phyloP scores from a whole-genome alignment of 1,140 invertebrate species.

The Diabrotica virgifera region DNA sequence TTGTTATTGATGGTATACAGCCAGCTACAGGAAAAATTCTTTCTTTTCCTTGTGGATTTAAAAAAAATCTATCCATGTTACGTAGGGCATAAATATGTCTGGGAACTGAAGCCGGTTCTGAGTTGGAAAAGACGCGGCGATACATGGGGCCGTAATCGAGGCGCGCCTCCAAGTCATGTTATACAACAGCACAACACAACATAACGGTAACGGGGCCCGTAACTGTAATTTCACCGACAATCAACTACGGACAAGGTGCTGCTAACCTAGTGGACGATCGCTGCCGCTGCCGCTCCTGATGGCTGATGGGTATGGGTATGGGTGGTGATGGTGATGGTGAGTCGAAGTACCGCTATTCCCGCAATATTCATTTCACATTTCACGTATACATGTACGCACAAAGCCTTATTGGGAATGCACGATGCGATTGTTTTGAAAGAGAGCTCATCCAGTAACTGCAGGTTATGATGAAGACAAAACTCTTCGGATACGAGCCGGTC shows the following conservation, averaged over 20 bases:
- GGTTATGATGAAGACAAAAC: too few relatives aligned
- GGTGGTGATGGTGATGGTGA: not conserved
- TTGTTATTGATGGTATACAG: too few relatives aligned
- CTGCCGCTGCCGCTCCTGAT: too few relatives aligned
- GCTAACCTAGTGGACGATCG: constrained; percentile 35
- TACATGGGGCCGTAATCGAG: constrained; percentile 25
- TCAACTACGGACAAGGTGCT: constrained; percentile 29
- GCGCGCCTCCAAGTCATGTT: constrained; percentile 25
- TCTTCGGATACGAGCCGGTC: too few relatives aligned
- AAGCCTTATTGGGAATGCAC: too few relatives aligned
- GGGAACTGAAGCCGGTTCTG: constrained; percentile 16
- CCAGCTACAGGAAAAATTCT: too few relatives aligned
- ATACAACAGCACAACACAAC: constrained; percentile 5
- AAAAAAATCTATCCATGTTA: too few relatives aligned
- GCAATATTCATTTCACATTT: not conserved
- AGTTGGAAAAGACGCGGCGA: constrained; percentile 21
- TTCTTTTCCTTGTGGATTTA: too few relatives aligned
- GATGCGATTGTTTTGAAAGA: too few relatives aligned
- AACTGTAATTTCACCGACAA: constrained; percentile 32
- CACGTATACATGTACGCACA: not conserved
- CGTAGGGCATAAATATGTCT: too few relatives aligned
- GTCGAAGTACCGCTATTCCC: not conserved
- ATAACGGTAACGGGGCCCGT: constrained; percentile 32
- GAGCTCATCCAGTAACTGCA: too few relatives aligned
- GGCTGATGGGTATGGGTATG: too few relatives aligned